phyloP scores from a whole-genome alignment of 2,797 vertebrate genomes.

The Gobionotothen gibberifrons region DNA sequence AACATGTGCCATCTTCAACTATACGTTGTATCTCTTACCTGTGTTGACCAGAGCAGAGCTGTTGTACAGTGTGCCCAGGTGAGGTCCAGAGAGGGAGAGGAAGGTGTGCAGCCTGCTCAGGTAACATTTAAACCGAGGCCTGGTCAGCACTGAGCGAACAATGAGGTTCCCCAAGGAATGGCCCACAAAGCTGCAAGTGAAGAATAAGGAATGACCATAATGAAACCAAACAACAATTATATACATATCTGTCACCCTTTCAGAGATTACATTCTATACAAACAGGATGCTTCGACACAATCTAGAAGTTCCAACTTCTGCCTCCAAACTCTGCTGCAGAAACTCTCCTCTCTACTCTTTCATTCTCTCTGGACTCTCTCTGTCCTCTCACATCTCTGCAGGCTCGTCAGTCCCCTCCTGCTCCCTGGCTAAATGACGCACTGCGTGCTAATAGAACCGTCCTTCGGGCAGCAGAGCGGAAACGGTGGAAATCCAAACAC shows the following conservation, averaged over 20 bases:
- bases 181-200: slow-evolving; percentile 92
- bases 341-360: no score
- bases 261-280: neutral
- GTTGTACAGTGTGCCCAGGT: slow-evolving; percentile 98
- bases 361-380: no score
- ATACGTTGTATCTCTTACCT: slow-evolving; percentile 79
- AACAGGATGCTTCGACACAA: neutral
- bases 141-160: slow-evolving; percentile 96
- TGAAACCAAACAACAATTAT: neutral
- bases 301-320: no score
- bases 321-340: no score
- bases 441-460: no score
- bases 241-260: neutral
- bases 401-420: no score
- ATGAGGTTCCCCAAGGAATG: slow-evolving; percentile 99
- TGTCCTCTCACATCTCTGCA: no score
- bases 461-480: no score
- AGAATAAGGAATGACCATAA: neutral
- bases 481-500: no score
- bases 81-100: slow-evolving; percentile 97
- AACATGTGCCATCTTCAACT: neutral
- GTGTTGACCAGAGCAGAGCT: slow-evolving; percentile 99
- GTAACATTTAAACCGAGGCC: slow-evolving; percentile 97
- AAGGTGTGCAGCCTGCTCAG: slow-evolving; percentile 96
- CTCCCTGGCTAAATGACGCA: no score